Evolutionary conservation across 2,113 vertebrate species (phyloP).

Genomic region (Onychorhynchus coronatus): DNA sequence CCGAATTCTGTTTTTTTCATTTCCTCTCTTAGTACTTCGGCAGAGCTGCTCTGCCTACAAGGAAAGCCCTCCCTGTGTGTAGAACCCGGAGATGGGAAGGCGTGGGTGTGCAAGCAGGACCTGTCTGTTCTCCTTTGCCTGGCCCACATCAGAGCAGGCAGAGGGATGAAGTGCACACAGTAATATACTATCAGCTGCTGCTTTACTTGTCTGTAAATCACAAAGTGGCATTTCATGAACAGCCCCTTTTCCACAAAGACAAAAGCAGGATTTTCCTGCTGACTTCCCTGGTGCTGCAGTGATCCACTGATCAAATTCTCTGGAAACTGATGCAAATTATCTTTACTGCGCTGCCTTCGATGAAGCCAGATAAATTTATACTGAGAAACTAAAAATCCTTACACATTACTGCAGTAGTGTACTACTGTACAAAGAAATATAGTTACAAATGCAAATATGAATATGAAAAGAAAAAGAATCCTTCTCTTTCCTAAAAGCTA

Average conservation of each 20-base stretch:
- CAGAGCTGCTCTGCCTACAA: background rate
- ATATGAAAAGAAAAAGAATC: background rate
- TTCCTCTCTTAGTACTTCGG: background rate
- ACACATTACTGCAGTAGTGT: background rate
- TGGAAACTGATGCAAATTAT: background rate
- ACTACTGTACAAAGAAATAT: background rate
- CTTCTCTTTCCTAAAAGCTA: background rate
- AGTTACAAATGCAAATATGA: background rate
- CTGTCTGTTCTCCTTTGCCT: background rate
- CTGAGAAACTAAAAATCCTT: background rate
- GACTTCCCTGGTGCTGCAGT: background rate
- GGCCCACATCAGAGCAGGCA: accelerated
- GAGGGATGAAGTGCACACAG: background rate
- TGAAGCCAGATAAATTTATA: background rate
- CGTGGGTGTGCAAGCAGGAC: accelerated
- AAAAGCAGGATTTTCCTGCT: background rate
- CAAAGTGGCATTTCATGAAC: background rate
- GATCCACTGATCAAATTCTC: background rate
- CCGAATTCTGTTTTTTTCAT: background rate
- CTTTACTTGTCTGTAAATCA: background rate
- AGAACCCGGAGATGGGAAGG: background rate
- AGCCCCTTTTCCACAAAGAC: background rate
- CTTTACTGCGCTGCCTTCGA: background rate
- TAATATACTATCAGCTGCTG: background rate
- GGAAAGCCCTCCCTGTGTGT: background rate